phyloP scores from a whole-genome alignment of 2,797 vertebrate species.

The Bovichtus variegatus region DNA sequence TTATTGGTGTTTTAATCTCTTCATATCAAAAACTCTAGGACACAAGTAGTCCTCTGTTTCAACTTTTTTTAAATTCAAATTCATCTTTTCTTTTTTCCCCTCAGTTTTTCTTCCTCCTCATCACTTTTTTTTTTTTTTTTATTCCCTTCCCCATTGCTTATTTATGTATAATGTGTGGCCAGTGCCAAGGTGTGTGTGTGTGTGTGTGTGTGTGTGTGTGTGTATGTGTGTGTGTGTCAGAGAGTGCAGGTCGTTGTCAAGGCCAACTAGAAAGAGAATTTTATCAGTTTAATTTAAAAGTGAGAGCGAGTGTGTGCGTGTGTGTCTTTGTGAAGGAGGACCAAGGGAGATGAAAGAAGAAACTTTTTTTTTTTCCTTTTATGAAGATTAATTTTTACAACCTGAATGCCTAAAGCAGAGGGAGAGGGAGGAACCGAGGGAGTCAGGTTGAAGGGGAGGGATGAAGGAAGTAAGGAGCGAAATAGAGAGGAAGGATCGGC shows the following conservation, averaged over 20 bases:
- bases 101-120: slow-evolving; percentile 1
- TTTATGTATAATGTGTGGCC: slow-evolving; percentile 68
- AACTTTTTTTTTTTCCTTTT: slow-evolving; percentile 58
- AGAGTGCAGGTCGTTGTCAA: slow-evolving; percentile 70
- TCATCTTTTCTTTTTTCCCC: not conserved
- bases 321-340: slow-evolving; percentile 52
- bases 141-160: slow-evolving; percentile 58
- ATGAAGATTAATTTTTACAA: slow-evolving; percentile 79
- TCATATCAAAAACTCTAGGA: slow-evolving; percentile 28
- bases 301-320: slow-evolving; percentile 31
- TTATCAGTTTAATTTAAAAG: slow-evolving; percentile 79
- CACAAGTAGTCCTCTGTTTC: slow-evolving; percentile 15
- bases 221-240: slow-evolving; percentile 9
- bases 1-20: slow-evolving; percentile 56
- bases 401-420: slow-evolving; percentile 58
- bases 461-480: slow-evolving; percentile 26
- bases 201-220: slow-evolving; percentile 26
- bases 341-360: slow-evolving; percentile 71
- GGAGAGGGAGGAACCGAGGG: slow-evolving; percentile 24
- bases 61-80: slow-evolving; percentile 12
- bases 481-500: slow-evolving; percentile 1
- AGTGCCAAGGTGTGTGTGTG: slow-evolving; percentile 52
- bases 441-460: slow-evolving; percentile 21
- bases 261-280: slow-evolving; percentile 79
- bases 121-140: slow-evolving; percentile 33